Conservation (phyloP, 2,888 invertebrate genomes). For the Coelopa pilipes region DNA sequence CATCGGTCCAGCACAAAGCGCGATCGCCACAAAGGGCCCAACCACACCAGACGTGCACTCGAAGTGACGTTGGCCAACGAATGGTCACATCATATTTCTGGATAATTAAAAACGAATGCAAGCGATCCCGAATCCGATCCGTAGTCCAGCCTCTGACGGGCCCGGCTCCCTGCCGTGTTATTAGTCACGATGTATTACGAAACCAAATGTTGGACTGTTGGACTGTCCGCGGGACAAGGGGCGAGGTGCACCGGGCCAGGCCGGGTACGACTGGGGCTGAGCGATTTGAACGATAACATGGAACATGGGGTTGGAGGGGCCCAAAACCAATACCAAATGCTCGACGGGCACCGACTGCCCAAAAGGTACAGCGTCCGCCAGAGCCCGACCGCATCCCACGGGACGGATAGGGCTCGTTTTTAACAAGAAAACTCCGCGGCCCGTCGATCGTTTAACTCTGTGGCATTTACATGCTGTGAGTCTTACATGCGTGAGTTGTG, state of each 20-base stretch:
- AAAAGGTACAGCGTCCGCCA: slow-evolving; percentile 21
- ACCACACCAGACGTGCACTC: neutral
- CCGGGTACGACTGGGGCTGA: neutral
- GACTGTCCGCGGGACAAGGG: neutral
- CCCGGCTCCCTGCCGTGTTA: slow-evolving; percentile 58
- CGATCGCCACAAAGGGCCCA: neutral
- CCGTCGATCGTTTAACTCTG: neutral
- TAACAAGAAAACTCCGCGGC: neutral
- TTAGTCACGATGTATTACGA: slow-evolving; percentile 62
- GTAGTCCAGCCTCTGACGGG: slow-evolving; percentile 18
- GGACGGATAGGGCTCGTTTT: slow-evolving; percentile 9
- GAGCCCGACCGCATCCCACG: neutral
- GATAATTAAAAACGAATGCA: slow-evolving; percentile 36
- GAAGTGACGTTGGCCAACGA: slow-evolving; percentile 33
- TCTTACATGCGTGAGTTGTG: slow-evolving; percentile 22
- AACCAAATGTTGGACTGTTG: slow-evolving; percentile 25
- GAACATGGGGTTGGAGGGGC: neutral
- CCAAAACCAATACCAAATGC: neutral
- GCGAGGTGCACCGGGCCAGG: no score
- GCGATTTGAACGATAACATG: slow-evolving; percentile 12
- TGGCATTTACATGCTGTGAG: slow-evolving; percentile 2
- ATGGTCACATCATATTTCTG: slow-evolving; percentile 37
- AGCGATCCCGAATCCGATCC: slow-evolving; percentile 11
- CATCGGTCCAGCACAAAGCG: no score
- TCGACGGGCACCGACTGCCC: neutral